A percentile compares a stretch with the other conserved stretches of the same genome.
phyloP scores from a whole-genome alignment of 2,113 vertebrate species.

The Zingel zingel region DNA sequence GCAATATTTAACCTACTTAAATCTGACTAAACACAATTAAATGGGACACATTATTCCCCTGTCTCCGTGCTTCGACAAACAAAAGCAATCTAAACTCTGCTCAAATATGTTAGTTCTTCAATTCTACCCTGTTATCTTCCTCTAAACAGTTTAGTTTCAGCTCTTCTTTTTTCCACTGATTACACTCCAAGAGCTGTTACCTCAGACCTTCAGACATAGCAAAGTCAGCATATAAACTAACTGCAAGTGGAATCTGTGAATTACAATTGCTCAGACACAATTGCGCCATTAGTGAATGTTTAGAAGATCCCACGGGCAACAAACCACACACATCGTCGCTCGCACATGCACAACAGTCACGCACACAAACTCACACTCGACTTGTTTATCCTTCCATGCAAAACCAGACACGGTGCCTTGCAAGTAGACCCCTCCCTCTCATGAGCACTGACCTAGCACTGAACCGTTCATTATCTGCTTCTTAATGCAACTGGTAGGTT shows the following conservation, averaged over 20 bases:
- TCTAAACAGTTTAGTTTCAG: conserved; percentile 64
- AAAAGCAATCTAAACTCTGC: conserved; percentile 45
- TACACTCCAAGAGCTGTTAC: conserved; percentile 45
- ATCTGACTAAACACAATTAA: conserved; percentile 40
- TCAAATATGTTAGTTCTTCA: conserved; percentile 35
- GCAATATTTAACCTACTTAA: conserved; percentile 42
- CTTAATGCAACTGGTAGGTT: conserved; percentile 47
- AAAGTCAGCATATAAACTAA: conserved; percentile 62
- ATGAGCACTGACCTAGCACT: conserved; percentile 69
- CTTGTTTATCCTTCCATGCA: conserved; percentile 77
- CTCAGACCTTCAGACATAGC: conserved; percentile 46
- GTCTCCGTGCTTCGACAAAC: conserved; percentile 40
- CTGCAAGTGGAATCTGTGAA: conserved; percentile 57
- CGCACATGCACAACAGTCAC: conserved; percentile 23
- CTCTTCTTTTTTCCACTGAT: conserved; percentile 57
- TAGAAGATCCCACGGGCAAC: conserved; percentile 63
- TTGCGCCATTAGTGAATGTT: conserved; percentile 63
- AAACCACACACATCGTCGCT: conserved; percentile 54
- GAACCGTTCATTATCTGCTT: conserved; percentile 75
- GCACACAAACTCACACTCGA: conserved; percentile 55
- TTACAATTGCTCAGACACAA: conserved; percentile 64
- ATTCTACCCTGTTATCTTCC: conserved; percentile 37
- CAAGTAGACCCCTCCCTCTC: conserved; percentile 64
- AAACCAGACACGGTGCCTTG: conserved; percentile 72
- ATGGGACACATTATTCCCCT: conserved; percentile 22